Percentiles rank a stretch among this genome's conserved stretches.
Evolutionary conservation across 1,140 invertebrate species (phyloP).

Genomic region (Agrypnia vestita): DNA sequence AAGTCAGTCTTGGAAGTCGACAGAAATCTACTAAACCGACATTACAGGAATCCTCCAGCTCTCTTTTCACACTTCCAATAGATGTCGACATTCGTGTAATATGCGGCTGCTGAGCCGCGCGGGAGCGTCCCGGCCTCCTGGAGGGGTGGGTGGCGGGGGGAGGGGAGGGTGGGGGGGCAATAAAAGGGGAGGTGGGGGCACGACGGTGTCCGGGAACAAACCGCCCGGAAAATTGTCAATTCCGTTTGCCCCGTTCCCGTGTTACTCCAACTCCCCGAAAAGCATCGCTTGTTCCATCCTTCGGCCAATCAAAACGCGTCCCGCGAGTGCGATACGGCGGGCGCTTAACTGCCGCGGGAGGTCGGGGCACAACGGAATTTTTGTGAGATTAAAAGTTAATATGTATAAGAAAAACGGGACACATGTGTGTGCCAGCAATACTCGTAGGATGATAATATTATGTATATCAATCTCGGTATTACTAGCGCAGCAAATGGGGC

Average conservation of each 20-base stretch:
- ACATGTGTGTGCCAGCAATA: neutral
- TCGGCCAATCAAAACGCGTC: constrained; percentile 49
- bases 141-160: neutral
- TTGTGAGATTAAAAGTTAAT: constrained; percentile 30
- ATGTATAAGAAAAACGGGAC: neutral
- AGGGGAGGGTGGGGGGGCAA: neutral
- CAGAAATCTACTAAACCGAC: too few species aligned
- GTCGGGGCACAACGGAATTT: constrained; percentile 14
- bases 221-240: constrained; percentile 78
- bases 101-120: neutral
- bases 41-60: too few species aligned
- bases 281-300: constrained; percentile 42
- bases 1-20: too few species aligned
- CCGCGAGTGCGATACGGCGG: constrained; percentile 46
- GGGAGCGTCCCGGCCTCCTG: neutral
- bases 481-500: neutral
- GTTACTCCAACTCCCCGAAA: constrained; percentile 62
- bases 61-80: neutral
- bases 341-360: constrained; percentile 24
- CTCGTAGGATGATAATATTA: neutral
- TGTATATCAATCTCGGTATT: neutral
- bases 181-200: constrained; percentile 30
- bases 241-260: constrained; percentile 68
- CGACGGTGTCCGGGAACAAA: constrained; percentile 73
- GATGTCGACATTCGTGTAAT: constrained; percentile 20